These are phyloP conservation scores for Glaucidium brasilianum DNA, from an alignment of 2,113 vertebrate genomes.

Conservation along the genomic window DNA sequence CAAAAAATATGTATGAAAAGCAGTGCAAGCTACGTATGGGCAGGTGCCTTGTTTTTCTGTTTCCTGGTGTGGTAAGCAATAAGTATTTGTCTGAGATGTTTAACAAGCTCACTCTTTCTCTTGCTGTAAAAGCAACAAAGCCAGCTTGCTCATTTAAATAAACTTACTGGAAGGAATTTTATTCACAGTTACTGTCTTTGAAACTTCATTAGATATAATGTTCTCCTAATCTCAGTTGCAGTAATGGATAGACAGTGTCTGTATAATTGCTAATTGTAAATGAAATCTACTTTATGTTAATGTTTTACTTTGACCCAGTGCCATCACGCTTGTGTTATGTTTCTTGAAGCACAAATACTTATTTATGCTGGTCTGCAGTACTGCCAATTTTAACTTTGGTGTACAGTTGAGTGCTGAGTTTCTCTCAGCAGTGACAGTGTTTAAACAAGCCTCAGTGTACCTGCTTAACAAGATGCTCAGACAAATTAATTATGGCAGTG, in stretches of 20 bases:
- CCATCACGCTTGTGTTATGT: fast-evolving
- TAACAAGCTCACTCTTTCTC: not conserved
- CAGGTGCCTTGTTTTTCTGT: not conserved
- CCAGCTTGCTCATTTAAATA: not conserved
- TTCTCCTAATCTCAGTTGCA: not conserved
- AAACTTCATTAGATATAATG: not conserved
- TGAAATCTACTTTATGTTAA: not conserved
- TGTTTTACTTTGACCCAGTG: not conserved
- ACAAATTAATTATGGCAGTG: not conserved
- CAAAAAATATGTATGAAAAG: not conserved
- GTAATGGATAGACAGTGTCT: not conserved
- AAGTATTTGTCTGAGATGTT: not conserved
- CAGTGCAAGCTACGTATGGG: not conserved
- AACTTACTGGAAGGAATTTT: not conserved
- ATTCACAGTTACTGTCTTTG: not conserved
- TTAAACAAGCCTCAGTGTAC: not conserved
- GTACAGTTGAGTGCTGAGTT: not conserved
- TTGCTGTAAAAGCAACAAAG: not conserved
- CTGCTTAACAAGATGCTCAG: not conserved
- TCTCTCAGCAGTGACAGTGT: not conserved
- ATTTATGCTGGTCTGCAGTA: not conserved
- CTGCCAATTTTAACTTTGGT: not conserved
- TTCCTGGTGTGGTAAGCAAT: not conserved
- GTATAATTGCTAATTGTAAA: not conserved
- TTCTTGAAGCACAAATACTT: not conserved